These are phyloP conservation scores for Centropus unirufus DNA, from an alignment of 2,113 vertebrate genomes.

Conservation along the genomic window DNA sequence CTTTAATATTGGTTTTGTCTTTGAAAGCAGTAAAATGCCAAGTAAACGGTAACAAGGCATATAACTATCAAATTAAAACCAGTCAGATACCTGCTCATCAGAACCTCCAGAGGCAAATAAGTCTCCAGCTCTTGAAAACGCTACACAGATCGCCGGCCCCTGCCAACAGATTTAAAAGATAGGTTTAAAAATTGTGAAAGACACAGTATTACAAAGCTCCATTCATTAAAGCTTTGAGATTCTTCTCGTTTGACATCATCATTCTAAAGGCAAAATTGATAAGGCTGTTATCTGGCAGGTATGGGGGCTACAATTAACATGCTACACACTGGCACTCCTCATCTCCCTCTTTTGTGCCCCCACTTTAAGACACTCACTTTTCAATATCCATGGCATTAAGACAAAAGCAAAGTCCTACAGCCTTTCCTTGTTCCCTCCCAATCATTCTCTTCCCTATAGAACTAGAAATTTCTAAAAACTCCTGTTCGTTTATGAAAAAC, in stretches of 20 bases:
- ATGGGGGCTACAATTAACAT: not conserved
- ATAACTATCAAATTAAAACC: not conserved
- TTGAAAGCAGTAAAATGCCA: not conserved
- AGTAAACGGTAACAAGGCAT: not conserved
- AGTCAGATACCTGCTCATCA: constrained; percentile 88
- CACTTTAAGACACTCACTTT: not conserved
- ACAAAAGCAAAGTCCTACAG: not conserved
- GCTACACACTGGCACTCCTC: not conserved
- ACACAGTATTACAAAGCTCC: not conserved
- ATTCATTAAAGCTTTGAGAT: not conserved
- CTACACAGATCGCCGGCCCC: constrained; percentile 89
- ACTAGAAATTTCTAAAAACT: not conserved
- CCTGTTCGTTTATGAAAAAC: not conserved
- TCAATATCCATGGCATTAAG: not conserved
- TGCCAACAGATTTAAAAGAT: constrained; percentile 58
- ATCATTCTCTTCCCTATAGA: not conserved
- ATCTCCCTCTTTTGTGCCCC: not conserved
- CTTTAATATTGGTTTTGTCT: not conserved
- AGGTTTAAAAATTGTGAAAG: not conserved
- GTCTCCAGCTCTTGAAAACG: constrained; percentile 89
- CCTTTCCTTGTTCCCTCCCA: not conserved
- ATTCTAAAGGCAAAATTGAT: not conserved
- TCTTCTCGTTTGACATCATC: not conserved
- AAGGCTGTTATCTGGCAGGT: not conserved
- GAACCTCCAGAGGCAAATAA: constrained; percentile 93